phyloP scores from a whole-genome alignment of 64 coral and sea anemone species.

The Montipora foliosa region DNA sequence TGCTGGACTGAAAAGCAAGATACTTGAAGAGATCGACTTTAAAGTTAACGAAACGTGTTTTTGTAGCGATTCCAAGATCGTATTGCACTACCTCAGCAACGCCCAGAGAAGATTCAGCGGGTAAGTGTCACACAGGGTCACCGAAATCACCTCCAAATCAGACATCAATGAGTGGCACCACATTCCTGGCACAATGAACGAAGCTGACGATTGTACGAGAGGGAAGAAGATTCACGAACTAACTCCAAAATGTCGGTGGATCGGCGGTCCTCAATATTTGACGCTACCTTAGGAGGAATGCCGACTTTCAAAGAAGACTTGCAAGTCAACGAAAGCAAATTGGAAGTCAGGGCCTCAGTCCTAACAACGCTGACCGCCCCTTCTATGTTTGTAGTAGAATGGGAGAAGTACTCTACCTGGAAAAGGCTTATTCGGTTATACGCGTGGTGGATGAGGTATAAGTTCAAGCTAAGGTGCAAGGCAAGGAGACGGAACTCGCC shows the following conservation, averaged over 20 bases:
- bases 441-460: neutral
- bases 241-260: neutral
- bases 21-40: conserved; percentile 11
- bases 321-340: neutral
- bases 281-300: neutral
- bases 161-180: neutral
- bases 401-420: neutral
- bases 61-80: conserved; percentile 10
- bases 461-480: neutral
- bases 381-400: neutral
- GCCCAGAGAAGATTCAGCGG: neutral
- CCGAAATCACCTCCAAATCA: neutral
- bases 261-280: neutral
- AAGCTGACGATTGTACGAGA: neutral
- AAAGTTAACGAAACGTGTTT: neutral
- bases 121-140: neutral
- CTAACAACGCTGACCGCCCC: neutral
- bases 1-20: neutral
- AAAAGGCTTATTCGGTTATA: neutral
- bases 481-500: neutral
- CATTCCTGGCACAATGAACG: neutral
- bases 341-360: neutral
- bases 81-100: neutral
- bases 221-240: too few relatives aligned
- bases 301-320: neutral